Evolutionary conservation across 2,888 invertebrate genomes (phyloP).

Genomic region (Mallateleia sp.): DNA sequence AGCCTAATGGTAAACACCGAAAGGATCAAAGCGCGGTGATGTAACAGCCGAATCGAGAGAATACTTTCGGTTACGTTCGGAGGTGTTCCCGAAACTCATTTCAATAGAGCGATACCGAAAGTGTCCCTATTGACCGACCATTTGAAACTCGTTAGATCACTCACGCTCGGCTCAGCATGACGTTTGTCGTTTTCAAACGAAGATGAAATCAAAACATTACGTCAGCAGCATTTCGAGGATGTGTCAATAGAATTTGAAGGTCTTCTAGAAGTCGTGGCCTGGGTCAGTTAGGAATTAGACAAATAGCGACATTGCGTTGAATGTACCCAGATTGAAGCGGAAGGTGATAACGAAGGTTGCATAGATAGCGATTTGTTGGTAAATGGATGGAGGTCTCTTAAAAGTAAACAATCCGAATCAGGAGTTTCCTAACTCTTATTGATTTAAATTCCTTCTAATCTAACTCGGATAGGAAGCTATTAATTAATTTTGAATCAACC

Average conservation of each 20-base stretch:
- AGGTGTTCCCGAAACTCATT: conserved; percentile 56
- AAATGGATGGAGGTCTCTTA: no score
- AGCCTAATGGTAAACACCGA: conserved; percentile 57
- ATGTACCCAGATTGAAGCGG: neutral
- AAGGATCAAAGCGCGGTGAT: conserved; percentile 58
- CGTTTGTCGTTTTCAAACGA: conserved; percentile 38
- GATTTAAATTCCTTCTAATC: no score
- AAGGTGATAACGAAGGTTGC: neutral
- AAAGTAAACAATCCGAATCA: no score
- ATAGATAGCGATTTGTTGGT: no score
- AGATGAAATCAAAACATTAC: conserved; percentile 57
- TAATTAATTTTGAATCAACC: no score
- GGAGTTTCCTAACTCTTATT: no score
- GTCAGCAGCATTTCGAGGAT: conserved; percentile 1
- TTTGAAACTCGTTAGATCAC: conserved; percentile 86
- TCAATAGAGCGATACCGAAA: conserved; percentile 54
- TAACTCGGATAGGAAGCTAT: no score
- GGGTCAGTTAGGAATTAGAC: neutral
- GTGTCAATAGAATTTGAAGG: conserved; percentile 1
- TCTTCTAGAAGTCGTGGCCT: neutral
- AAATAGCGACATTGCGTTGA: no score
- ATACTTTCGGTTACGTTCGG: conserved; percentile 79
- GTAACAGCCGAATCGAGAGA: conserved; percentile 54
- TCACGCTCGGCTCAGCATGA: conserved; percentile 44
- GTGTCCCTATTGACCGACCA: conserved; percentile 76